Evolutionary conservation across 2,797 vertebrate genomes (phyloP).

Genomic region (Malacoctenus gilli): DNA sequence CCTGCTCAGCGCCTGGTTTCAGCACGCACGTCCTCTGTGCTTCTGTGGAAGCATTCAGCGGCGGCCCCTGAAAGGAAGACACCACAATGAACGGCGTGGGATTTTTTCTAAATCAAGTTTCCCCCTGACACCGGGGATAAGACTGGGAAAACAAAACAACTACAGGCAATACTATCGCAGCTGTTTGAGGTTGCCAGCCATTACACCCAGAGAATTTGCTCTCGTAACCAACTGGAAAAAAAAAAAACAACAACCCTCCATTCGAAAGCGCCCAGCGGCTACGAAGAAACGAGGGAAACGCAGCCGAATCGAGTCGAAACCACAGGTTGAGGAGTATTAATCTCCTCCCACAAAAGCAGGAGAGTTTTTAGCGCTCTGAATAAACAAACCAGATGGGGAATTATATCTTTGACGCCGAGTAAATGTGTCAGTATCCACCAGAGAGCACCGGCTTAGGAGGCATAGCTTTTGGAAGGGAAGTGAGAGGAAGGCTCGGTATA

Average conservation of each 20-base stretch:
- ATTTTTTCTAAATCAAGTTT: constrained; percentile 63
- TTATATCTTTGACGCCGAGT: constrained; percentile 29
- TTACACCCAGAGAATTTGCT: constrained; percentile 27
- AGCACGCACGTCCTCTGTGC: constrained; percentile 24
- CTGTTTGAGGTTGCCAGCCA: constrained; percentile 42
- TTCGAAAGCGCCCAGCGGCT: constrained; percentile 26
- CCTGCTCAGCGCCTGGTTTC: constrained; percentile 19
- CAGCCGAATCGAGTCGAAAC: constrained; percentile 19
- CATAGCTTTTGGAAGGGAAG: constrained; percentile 13
- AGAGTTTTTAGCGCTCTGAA: constrained; percentile 24
- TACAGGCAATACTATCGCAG: constrained; percentile 50
- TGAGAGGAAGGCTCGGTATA: constrained; percentile 19
- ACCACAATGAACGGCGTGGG: constrained; percentile 50
- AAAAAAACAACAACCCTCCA: no score
- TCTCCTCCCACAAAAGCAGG: constrained; percentile 22
- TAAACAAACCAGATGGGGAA: constrained; percentile 40
- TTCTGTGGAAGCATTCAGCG: constrained; percentile 24
- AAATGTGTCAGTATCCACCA: constrained; percentile 39
- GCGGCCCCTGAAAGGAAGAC: constrained; percentile 44
- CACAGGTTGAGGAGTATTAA: constrained; percentile 37
- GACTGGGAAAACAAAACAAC: constrained; percentile 64
- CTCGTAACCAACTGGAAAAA: constrained; percentile 21
- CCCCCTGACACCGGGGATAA: constrained; percentile 51
- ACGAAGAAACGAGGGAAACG: constrained; percentile 12
- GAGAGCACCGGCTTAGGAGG: constrained; percentile 39